phyloP scores from a whole-genome alignment of 2,113 vertebrate genomes.

The Forbesichthys agassizii region DNA sequence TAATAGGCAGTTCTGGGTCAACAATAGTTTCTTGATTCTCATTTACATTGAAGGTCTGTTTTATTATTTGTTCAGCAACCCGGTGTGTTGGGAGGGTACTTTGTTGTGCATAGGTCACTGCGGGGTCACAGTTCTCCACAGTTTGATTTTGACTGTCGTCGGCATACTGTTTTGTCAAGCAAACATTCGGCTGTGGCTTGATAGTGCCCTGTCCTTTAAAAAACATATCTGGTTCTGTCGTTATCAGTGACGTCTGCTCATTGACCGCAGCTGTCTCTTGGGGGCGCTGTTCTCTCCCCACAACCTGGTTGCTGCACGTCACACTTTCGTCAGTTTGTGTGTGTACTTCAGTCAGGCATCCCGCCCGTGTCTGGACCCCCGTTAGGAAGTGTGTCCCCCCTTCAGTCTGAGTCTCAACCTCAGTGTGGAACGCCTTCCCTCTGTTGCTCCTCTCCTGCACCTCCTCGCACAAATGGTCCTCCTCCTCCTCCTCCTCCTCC shows the following conservation, averaged over 20 bases:
- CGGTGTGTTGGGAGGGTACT: not conserved
- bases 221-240: not conserved
- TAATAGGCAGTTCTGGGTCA: not conserved
- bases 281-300: not conserved
- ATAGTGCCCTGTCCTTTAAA: not conserved
- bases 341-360: slow-evolving; percentile 40
- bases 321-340: slow-evolving; percentile 8
- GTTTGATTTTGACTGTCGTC: not conserved
- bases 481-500: slow-evolving; percentile 37
- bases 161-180: not conserved
- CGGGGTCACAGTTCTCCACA: not conserved
- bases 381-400: slow-evolving; percentile 36
- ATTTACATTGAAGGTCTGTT: not conserved
- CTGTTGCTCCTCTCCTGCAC: not conserved
- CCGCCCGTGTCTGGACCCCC: slow-evolving; percentile 51
- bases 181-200: slow-evolving; percentile 2
- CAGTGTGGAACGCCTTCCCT: slow-evolving; percentile 21
- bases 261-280: slow-evolving; percentile 1
- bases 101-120: not conserved
- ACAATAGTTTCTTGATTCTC: slow-evolving; percentile 10
- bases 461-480: not conserved
- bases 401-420: slow-evolving; percentile 64
- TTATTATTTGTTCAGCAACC: slow-evolving; percentile 4
- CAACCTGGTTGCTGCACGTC: not conserved
- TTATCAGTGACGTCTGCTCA: not conserved